Evolutionary conservation across 2,888 invertebrate genomes (phyloP).

Genomic region (Rhagonycha fulva): DNA sequence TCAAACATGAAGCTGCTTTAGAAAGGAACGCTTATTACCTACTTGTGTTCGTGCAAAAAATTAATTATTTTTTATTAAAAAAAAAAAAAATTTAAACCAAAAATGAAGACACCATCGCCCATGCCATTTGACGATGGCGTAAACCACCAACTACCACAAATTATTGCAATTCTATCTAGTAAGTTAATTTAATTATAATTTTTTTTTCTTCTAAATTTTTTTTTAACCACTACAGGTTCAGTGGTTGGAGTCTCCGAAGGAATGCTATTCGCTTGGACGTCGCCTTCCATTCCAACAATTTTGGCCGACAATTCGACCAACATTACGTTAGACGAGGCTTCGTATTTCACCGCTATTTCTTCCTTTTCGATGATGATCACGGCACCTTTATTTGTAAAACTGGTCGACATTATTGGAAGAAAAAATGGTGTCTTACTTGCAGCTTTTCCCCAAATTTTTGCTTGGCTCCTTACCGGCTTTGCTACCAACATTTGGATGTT

Average conservation of each 20-base stretch:
- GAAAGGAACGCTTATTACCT: not conserved
- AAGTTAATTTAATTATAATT: not conserved
- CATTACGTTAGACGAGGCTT: constrained; percentile 32
- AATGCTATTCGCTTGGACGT: constrained; percentile 15
- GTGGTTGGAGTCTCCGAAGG: constrained; percentile 1
- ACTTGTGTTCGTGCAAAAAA: not conserved
- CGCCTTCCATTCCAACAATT: constrained; percentile 13
- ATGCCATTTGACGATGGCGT: not conserved
- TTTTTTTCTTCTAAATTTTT: not conserved
- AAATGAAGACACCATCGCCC: not conserved
- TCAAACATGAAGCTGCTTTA: not conserved
- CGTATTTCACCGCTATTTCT: constrained; percentile 35
- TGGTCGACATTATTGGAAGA: constrained; percentile 36
- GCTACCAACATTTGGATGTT: constrained; percentile 31
- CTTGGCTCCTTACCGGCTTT: constrained; percentile 38
- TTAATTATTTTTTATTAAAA: no score
- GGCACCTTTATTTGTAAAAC: constrained; percentile 25
- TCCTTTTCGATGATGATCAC: constrained; percentile 29
- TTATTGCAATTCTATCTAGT: constrained; percentile 7
- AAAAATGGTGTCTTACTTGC: constrained; percentile 37
- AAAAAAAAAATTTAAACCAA: not conserved
- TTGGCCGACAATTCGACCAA: constrained; percentile 9
- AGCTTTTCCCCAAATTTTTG: constrained; percentile 39
- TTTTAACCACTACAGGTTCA: not conserved
- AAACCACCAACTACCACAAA: constrained; percentile 9